Conservation (phyloP, 2,888 invertebrate species). For the Escarpia spicata region DNA sequence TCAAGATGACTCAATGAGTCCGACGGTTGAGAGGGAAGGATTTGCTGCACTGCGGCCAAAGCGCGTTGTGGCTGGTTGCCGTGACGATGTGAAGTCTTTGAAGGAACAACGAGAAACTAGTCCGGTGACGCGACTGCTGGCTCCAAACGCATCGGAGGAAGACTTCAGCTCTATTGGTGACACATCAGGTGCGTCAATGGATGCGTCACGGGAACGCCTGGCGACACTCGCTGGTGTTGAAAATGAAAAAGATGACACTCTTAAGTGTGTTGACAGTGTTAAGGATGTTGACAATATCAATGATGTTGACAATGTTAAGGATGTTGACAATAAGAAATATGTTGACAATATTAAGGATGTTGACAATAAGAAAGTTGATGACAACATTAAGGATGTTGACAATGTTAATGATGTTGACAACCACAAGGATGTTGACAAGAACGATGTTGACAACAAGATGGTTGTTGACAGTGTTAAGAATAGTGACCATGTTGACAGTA, state of each 20-base stretch:
- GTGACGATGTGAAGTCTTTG: background rate
- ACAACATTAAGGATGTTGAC: background rate
- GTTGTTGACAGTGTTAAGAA: background rate
- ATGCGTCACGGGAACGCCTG: background rate
- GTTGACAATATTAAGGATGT: background rate
- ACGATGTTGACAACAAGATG: background rate
- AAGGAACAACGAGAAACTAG: background rate
- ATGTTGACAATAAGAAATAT: background rate
- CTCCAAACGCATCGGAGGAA: background rate
- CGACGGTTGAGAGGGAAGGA: constrained; percentile 44
- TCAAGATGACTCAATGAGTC: constrained; percentile 63
- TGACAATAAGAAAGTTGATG: background rate
- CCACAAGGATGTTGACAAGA: background rate
- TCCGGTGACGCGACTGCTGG: background rate
- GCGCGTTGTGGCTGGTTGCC: background rate
- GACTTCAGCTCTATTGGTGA: background rate
- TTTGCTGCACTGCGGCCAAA: background rate
- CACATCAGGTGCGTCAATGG: background rate
- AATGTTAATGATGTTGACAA: background rate
- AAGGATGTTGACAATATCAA: background rate
- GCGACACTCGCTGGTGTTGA: background rate
- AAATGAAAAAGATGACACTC: background rate
- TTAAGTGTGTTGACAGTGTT: background rate
- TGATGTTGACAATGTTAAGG: background rate
- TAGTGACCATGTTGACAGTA: background rate